Conservation (phyloP, 1,140 invertebrate species). For the Hylaeus volcanicus region DNA sequence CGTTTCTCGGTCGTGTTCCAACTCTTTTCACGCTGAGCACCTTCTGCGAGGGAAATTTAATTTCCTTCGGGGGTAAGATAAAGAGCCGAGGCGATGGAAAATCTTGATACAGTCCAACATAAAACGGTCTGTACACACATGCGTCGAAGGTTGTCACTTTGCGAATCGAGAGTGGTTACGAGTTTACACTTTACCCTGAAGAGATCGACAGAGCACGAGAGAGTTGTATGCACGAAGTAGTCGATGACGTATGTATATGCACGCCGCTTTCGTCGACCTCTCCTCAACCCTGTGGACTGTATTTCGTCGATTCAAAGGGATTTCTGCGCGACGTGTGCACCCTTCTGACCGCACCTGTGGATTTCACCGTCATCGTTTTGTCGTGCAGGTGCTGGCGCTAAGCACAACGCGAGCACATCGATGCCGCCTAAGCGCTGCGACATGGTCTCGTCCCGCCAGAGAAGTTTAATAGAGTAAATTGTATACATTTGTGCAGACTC, state of each 20-base stretch:
- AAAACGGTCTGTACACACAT: background rate
- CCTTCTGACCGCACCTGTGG: slow-evolving; percentile 63
- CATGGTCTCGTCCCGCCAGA: too few relatives aligned
- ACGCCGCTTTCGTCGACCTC: background rate
- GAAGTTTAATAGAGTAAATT: too few relatives aligned
- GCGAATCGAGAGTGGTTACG: background rate
- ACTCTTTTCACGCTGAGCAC: background rate
- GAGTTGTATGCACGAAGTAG: background rate
- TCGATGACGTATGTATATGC: background rate
- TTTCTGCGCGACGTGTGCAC: slow-evolving; percentile 57
- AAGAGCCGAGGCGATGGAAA: slow-evolving; percentile 6
- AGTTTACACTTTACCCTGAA: background rate
- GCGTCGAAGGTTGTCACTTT: slow-evolving; percentile 19
- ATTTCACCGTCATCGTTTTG: slow-evolving; percentile 48
- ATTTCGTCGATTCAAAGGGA: slow-evolving; percentile 55
- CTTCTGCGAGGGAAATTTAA: slow-evolving; percentile 35
- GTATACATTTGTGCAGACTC: too few relatives aligned
- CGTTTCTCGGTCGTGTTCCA: background rate
- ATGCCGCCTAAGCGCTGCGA: too few relatives aligned
- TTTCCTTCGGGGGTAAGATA: slow-evolving; percentile 34
- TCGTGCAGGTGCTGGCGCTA: slow-evolving; percentile 10
- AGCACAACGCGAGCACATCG: background rate
- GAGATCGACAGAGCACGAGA: background rate
- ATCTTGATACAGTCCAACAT: too few relatives aligned
- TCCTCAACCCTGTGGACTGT: background rate